Evolutionary conservation across 2,888 invertebrate species (phyloP), one percentile per base, ranked within the genome.

Genomic region (Stenurella melanura): DNA sequence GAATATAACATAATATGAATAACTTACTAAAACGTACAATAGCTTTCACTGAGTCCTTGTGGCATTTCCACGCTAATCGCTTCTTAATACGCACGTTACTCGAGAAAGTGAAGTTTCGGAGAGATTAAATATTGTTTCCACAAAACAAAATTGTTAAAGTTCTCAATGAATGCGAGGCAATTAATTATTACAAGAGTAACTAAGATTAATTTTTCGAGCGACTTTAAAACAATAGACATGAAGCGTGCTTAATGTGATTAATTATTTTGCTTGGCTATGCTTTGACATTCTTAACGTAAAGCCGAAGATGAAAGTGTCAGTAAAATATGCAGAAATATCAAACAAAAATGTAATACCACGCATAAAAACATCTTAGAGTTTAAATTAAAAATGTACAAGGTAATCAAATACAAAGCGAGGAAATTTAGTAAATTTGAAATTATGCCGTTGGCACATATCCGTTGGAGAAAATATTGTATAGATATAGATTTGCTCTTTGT

Each of bases 81-180:
- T 50, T 50, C 50, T 50, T 50, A 50, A 50, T n/a, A n/a, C 50
- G 50, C 50, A 50, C 4, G n/a, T 50, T 50, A 50, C n/a, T 50
- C n/a, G 50, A 50, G 50, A 50, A 50, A 50, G n/a, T 50, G 50
- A 50, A 50, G 50, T 50, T 50, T 50, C 50, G 15, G n/a, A 50
- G 50, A 6, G 50, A 50, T 50, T 50, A 50, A 50, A n/a, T 50
- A 50, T 50, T 50, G n/a, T 50, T 50, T 50, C 50, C 50, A n/a
- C 50, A 50, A 50, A 50, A 50, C 50, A 50, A 50, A 50, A 15
- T 50, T 50, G 50, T 50, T 50, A 50, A 50, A 50, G n/a, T 50
- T 50, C 50, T n/a, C 50, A 50, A 50, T 50, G 50, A 50, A 50
- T 50, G 50, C 50, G 50, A n/a, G 50, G 15, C n/a, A n/a, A 50